Base-by-base conservation (phyloP, 92 coral and sea anemone genomes). In the Muricea muricata region DNA sequence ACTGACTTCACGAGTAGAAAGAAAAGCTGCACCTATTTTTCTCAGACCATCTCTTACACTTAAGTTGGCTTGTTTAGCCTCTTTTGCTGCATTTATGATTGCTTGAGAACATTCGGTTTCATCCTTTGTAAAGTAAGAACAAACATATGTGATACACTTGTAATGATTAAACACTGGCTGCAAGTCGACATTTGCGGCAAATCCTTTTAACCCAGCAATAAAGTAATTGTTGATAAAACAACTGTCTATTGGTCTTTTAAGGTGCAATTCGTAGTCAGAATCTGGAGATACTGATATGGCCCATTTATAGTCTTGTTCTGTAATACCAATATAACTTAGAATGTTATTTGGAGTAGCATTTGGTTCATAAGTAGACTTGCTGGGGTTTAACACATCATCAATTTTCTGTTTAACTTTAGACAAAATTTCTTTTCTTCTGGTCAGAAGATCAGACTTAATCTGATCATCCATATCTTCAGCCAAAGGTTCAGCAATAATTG, bases 401-500 rank as follows among this genome's bases (percentile, higher is more conserved):
- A 84, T 91, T 85, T 91, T 85, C 21, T 81, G 73, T 79, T 92
- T 92, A 7, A 89, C 92, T 2, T 41, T 9, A 20, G 73, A 39
- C 46, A 89, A 83, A 30, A 89, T 92, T 83, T 86, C 84, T 10
- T 71, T 86, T 31, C 89, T 11, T 70, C 80, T 82, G 20, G 28
- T 32, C 32, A 86, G 39, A 21, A 30, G 70, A 50, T 61, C 35
- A 15, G 32, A 29, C 34, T 92, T 89, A 15, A 61, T 63, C 20
- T 69, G 82, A 28, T 82, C 87, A 89, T 85, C 88, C 34, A 85
- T 23, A 80, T 88, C 88, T 25, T 81, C 88, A 15, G 92, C 57
- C 15, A 91, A 30, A 23, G 94, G 94, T 54, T 91, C 86, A 9
- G 94, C 90, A 46, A 91, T 82, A 73, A 89, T 80, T 24, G 95